Conservation (phyloP, 2,888 invertebrate genomes). For the Galeopsomyia nigrocyanea region DNA sequence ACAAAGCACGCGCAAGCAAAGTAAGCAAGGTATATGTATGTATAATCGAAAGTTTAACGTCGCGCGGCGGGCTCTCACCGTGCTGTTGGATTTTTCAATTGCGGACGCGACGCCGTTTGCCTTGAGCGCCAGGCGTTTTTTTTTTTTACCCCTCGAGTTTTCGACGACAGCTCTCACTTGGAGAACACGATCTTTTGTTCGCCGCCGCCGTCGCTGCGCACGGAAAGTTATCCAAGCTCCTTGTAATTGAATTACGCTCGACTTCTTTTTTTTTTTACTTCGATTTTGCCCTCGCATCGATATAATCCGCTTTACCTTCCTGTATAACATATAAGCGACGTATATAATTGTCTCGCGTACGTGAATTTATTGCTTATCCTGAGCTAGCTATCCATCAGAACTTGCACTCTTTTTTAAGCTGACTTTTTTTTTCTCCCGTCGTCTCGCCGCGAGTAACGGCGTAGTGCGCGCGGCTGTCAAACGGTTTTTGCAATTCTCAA, state of each 20-base stretch:
- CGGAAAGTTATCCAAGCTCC: too few species aligned
- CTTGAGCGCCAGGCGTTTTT: constrained; percentile 26
- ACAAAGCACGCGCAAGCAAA: too few species aligned
- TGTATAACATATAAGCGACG: not conserved
- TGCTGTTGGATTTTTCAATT: not conserved
- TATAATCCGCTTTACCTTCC: not conserved
- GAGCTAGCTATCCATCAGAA: not conserved
- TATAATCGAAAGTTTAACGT: constrained; percentile 34
- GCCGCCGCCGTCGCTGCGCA: too few species aligned
- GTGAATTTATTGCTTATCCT: constrained; percentile 9
- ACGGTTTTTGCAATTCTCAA: constrained; percentile 2
- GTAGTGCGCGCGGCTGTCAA: not conserved
- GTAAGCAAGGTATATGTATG: too few species aligned
- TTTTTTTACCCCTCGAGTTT: not conserved
- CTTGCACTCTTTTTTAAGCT: not conserved
- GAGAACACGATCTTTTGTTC: too few species aligned
- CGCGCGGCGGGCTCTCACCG: not conserved
- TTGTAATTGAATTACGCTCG: too few species aligned
- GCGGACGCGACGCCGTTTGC: constrained; percentile 13
- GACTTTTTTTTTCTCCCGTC: not conserved
- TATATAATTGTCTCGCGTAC: constrained; percentile 1
- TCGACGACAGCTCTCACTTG: not conserved
- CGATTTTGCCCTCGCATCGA: constrained; percentile 2
- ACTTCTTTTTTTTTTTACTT: not conserved
- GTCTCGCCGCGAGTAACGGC: constrained; percentile 11